These are phyloP conservation scores for Trachelus tabidus DNA, from an alignment of 2,888 invertebrate genomes.

Conservation along the genomic window DNA sequence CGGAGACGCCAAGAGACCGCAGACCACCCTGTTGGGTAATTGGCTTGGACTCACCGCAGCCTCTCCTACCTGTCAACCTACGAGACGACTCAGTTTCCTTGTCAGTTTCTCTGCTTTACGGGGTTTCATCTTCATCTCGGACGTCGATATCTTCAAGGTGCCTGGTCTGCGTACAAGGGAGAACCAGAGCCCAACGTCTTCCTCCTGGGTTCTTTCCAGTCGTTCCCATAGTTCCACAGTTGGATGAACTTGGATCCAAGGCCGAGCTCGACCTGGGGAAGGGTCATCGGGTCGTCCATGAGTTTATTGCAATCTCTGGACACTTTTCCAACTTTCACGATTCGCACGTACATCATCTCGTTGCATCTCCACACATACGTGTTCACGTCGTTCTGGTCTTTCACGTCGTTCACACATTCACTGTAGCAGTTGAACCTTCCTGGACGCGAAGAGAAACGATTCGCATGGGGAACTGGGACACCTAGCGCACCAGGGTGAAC, in stretches of 20 bases:
- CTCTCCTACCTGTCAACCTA: constrained; percentile 40
- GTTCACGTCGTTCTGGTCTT: not conserved
- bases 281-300: not conserved
- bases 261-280: not conserved
- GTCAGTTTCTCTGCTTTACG: not conserved
- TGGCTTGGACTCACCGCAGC: constrained; percentile 18
- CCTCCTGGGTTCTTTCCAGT: not conserved
- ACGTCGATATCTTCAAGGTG: not conserved
- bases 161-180: not conserved
- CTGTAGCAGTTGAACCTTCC: not conserved
- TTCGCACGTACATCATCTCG: not conserved
- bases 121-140: not conserved
- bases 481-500: constrained; percentile 3
- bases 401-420: not conserved
- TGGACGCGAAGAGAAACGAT: not conserved
- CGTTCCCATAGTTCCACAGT: not conserved
- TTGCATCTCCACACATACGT: not conserved
- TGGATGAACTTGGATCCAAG: not conserved
- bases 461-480: constrained; percentile 10
- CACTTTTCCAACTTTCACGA: not conserved
- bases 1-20: not conserved
- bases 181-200: not conserved
- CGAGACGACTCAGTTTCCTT: constrained; percentile 24
- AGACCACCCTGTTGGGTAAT: constrained; percentile 21
- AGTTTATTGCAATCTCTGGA: not conserved